Evolutionary conservation across 1,140 invertebrate species (phyloP).

Genomic region (Nasonia vitripennis): DNA sequence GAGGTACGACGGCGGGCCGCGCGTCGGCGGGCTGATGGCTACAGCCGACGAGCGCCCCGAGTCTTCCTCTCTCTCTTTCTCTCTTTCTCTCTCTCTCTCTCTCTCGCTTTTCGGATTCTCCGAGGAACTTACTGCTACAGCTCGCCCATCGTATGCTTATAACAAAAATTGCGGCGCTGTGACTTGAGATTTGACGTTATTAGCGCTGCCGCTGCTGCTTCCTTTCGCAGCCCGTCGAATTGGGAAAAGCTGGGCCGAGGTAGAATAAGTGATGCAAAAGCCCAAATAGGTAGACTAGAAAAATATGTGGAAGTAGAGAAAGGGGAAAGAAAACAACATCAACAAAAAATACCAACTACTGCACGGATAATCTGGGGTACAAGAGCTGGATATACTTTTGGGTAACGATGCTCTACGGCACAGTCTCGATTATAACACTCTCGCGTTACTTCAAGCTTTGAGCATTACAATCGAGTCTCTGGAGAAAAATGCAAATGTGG

Average conservation of each 20-base stretch:
- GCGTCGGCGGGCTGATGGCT: neutral
- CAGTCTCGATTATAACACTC: slow-evolving; percentile 15
- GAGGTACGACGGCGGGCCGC: neutral
- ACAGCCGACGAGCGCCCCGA: neutral
- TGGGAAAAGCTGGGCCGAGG: neutral
- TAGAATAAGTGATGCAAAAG: neutral
- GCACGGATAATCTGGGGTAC: neutral
- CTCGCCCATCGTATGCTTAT: slow-evolving; percentile 23
- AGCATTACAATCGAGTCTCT: slow-evolving; percentile 19
- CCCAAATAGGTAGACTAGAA: neutral
- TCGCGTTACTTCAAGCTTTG: neutral
- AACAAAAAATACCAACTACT: neutral
- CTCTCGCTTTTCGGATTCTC: neutral
- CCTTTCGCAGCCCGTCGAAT: neutral
- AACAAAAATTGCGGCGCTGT: neutral
- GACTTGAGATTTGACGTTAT: neutral
- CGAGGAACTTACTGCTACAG: neutral
- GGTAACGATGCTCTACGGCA: neutral
- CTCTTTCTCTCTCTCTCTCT: neutral
- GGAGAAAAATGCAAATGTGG: slow-evolving; percentile 11
- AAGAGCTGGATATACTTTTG: neutral
- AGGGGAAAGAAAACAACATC: too few species aligned
- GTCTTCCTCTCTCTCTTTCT: neutral
- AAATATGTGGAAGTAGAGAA: neutral
- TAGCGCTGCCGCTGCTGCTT: neutral